Percentiles rank a stretch among this genome's conserved stretches.
phyloP scores from a whole-genome alignment of 2,888 invertebrate genomes.

The Anoncus sp. region DNA sequence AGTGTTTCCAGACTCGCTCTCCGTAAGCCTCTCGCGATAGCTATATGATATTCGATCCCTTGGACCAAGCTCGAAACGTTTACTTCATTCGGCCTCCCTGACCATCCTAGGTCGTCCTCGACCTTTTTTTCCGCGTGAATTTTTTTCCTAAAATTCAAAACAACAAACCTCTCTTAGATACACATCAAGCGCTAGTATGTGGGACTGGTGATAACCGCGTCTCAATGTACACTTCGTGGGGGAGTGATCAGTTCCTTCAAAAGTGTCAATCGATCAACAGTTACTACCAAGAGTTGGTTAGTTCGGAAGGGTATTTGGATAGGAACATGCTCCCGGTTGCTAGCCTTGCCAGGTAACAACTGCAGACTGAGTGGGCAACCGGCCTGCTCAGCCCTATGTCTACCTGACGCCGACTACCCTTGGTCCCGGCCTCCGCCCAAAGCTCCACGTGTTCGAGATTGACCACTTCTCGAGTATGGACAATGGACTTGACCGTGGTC shows the following conservation, averaged over 20 bases:
- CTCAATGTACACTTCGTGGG: constrained; percentile 12
- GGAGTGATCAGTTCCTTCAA: constrained; percentile 22
- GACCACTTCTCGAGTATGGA: constrained; percentile 46
- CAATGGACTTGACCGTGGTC: constrained; percentile 24
- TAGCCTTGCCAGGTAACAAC: constrained; percentile 18
- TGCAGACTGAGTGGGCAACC: constrained; percentile 7
- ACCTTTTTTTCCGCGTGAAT: background rate
- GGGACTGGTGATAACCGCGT: background rate
- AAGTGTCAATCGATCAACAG: background rate
- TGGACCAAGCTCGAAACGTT: too few species aligned
- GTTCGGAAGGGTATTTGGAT: background rate
- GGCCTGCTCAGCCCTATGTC: background rate
- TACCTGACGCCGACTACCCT: constrained; percentile 20
- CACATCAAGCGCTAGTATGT: background rate
- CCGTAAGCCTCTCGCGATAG: too few species aligned
- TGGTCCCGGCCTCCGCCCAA: background rate
- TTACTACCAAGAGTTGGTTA: constrained; percentile 11
- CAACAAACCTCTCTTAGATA: background rate
- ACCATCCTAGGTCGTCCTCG: constrained; percentile 1
- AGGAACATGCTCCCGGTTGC: constrained; percentile 4
- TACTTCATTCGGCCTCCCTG: too few species aligned
- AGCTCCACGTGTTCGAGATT: constrained; percentile 32
- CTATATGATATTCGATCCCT: too few species aligned
- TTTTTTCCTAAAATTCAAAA: constrained; percentile 11
- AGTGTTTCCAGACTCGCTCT: too few species aligned